phyloP scores from a whole-genome alignment of 2,113 vertebrate species.

The Phodopus roborovskii region DNA sequence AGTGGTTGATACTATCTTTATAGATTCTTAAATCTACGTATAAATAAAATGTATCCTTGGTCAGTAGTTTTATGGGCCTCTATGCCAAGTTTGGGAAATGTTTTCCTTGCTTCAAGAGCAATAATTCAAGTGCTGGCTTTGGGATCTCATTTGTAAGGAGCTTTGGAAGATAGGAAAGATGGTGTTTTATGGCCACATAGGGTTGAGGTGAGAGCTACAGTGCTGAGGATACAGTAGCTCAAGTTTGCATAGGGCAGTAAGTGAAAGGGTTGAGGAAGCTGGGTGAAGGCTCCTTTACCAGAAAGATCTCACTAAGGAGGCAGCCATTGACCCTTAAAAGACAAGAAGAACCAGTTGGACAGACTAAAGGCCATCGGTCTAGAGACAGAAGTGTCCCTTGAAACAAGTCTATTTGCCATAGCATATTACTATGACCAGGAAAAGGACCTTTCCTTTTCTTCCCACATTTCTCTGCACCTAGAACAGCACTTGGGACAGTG shows the following conservation, averaged over 20 bases:
- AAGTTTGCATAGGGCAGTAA: neutral
- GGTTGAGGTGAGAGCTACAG: neutral
- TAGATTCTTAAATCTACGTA: neutral
- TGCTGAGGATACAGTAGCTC: neutral
- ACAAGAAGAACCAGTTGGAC: neutral
- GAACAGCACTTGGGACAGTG: neutral
- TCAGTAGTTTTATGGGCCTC: constrained; percentile 5
- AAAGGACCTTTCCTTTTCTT: neutral
- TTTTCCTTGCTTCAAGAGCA: neutral
- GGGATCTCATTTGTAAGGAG: neutral
- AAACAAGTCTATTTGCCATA: neutral
- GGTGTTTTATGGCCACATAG: neutral
- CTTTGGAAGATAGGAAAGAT: neutral
- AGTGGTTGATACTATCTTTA: neutral
- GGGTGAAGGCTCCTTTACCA: neutral
- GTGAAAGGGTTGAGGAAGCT: neutral
- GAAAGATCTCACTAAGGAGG: neutral
- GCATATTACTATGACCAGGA: neutral
- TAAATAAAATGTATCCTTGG: neutral
- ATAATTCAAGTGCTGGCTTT: neutral
- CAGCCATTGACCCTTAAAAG: neutral
- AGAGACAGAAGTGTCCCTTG: neutral
- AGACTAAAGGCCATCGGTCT: neutral
- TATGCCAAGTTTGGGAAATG: neutral
- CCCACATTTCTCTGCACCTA: neutral